Base-by-base conservation (phyloP, 2,113 vertebrate species). In the Sorex araneus region DNA sequence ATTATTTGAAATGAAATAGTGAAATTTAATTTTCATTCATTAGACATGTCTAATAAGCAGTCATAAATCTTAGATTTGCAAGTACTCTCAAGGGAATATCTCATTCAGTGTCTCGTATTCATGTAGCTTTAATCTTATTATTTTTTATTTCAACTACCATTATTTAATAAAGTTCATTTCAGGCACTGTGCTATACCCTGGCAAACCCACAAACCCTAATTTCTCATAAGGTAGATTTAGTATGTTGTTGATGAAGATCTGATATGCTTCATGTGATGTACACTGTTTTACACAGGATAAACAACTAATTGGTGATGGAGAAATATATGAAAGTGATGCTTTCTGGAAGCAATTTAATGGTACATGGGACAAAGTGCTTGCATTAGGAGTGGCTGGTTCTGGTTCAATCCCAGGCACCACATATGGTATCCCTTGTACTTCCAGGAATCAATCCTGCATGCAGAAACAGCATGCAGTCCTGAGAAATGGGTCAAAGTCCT, bases 1-100 rank as follows among this genome's bases (percentile, higher is more conserved):
- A 18, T 71, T 80, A 83, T 73, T 91, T 78, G 77, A 84, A 95
- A 84, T 87, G 36, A 84, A 94, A 82, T 69, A 80, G 27, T 92
- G 40, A 78, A 81, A 84, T 92, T 77, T 93, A 82, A 93, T 92
- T 91, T 92, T 28, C 75, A 27, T 40, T 23, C 40, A 84, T 75
- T 84, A 90, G 40, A 93, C 74, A 80, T 80, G 30, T 87, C 50
- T 91, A 77, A 73, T 83, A 96, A 86, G 18, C 50, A 57, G 12
- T 71, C 64, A 84, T 80, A 89, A 64, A 89, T 63, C 50, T 74
- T 70, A 87, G 54, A 66, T 36, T 40, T 63, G 63, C 15, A 87
- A 87, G 32, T 28, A 30, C 18, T 94, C n/a, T 60, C 16, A 69
- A 50, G 69, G 87, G 10, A 78, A 8, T 2, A 47, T 78, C 57